These are phyloP conservation scores for Nomada ferruginata DNA, from an alignment of 2,888 invertebrate genomes.

Conservation along the genomic window DNA sequence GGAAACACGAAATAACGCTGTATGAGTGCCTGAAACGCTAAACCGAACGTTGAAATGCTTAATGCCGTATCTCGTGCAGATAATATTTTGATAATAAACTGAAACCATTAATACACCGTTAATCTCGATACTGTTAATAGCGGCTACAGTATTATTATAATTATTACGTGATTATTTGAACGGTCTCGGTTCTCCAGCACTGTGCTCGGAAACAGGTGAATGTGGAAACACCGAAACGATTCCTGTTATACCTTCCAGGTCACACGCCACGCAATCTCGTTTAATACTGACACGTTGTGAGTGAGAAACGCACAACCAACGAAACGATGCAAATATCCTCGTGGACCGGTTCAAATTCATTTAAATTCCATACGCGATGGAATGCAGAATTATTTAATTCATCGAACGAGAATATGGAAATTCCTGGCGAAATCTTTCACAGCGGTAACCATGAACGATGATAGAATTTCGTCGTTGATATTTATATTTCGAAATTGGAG, in stretches of 20 bases:
- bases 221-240: background rate
- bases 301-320: background rate
- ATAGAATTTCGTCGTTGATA: background rate
- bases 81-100: conserved; percentile 18
- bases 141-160: conserved; percentile 26
- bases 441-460: too few relatives aligned
- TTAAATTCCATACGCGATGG: background rate
- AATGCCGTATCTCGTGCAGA: background rate
- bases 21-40: background rate
- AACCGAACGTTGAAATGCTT: conserved; percentile 5
- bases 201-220: conserved; percentile 7
- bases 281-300: background rate
- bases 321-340: background rate
- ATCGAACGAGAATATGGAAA: background rate
- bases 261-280: conserved; percentile 6
- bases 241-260: conserved; percentile 11
- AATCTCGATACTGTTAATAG: conserved; percentile 17
- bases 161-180: conserved; percentile 28
- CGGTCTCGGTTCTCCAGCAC: too few relatives aligned
- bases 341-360: conserved; percentile 3
- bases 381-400: background rate
- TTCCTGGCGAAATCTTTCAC: background rate
- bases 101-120: conserved; percentile 16
- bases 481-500: conserved; percentile 11
- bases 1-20: background rate